Evolutionary conservation across 2,113 vertebrate species (phyloP).

Genomic region (Grammomys surdaster): DNA sequence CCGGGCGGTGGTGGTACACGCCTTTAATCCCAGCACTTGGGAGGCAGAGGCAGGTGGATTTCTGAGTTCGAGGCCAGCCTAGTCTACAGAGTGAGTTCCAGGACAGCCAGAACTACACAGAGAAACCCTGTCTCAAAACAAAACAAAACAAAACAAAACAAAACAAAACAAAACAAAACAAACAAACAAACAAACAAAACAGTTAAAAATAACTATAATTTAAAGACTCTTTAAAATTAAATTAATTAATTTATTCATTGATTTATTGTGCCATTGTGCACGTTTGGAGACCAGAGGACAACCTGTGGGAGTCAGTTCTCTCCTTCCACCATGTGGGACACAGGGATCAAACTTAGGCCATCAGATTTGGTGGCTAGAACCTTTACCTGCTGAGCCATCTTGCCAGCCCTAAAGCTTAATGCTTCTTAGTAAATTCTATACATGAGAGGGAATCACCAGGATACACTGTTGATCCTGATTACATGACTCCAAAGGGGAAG

Average conservation of each 20-base stretch:
- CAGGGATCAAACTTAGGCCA: not conserved
- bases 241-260: not conserved
- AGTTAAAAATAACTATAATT: conserved; percentile 48
- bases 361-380: not conserved
- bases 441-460: not conserved
- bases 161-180: not conserved
- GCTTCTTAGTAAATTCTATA: conserved; percentile 33
- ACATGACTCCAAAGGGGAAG: not conserved
- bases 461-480: not conserved
- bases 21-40: no score
- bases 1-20: no score
- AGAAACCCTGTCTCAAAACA: no score
- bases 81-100: no score
- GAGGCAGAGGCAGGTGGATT: no score
- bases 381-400: not conserved
- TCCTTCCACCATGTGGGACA: not conserved
- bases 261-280: not conserved
- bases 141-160: no score
- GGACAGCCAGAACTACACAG: no score
- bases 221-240: not conserved
- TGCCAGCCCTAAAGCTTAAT: not conserved
- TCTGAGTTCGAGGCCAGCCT: no score
- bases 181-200: no score
- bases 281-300: not conserved
- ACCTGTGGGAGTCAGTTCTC: not conserved